Conservation (phyloP, 2,797 vertebrate genomes). For the Antrozous pallidus region DNA sequence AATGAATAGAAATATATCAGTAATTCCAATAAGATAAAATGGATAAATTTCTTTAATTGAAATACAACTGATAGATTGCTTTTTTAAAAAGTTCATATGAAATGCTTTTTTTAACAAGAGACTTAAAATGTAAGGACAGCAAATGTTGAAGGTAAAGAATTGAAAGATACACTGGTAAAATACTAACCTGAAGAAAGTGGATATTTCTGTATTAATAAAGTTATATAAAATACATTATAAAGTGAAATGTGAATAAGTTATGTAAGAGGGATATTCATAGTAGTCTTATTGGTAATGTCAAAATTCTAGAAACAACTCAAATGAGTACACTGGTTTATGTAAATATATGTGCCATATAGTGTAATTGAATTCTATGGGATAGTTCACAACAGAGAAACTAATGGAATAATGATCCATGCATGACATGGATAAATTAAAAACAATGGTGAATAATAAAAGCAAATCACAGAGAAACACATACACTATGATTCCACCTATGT, state of each 20-base stretch:
- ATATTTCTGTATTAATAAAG: not conserved
- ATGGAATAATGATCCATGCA: not conserved
- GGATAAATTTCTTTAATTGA: not conserved
- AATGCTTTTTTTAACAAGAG: not conserved
- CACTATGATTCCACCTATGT: not conserved
- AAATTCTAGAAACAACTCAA: not conserved
- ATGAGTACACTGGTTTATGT: not conserved
- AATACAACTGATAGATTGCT: not conserved
- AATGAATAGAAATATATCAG: not conserved
- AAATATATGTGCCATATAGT: not conserved
- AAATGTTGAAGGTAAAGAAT: not conserved
- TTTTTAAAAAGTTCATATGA: not conserved
- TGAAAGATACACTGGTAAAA: not conserved
- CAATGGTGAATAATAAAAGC: not conserved
- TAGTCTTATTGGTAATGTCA: not conserved
- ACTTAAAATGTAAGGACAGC: not conserved
- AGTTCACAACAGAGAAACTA: not conserved
- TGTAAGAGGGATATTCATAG: not conserved
- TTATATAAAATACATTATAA: not conserved
- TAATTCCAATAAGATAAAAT: not conserved
- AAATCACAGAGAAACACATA: not conserved
- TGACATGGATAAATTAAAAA: not conserved
- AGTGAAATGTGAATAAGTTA: not conserved
- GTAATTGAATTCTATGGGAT: not conserved
- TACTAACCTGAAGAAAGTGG: not conserved